phyloP scores from a whole-genome alignment of 1,140 invertebrate species.

The Papilio polyxenes region DNA sequence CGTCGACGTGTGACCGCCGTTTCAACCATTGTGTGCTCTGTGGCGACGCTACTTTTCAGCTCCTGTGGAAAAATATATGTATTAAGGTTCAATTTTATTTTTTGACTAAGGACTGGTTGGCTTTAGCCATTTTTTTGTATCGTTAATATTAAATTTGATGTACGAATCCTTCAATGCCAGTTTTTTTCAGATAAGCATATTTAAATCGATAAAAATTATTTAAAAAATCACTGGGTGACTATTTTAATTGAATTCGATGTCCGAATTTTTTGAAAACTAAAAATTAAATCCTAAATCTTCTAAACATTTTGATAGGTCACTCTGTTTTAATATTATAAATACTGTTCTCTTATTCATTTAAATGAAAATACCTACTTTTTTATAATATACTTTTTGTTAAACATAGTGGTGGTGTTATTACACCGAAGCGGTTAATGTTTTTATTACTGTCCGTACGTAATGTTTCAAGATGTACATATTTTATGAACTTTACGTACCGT shows the following conservation, averaged over 20 bases:
- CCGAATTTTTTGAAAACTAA: not conserved
- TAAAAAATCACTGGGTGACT: not conserved
- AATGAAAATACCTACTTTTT: no score
- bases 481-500: slow-evolving; percentile 28
- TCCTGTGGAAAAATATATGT: slow-evolving; percentile 24
- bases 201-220: not conserved
- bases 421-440: slow-evolving; percentile 15
- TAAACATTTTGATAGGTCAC: no score
- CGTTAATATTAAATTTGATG: no score
- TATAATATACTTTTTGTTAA: no score
- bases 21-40: slow-evolving; percentile 28
- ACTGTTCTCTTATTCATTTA: no score
- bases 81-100: not conserved
- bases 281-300: no score
- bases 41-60: slow-evolving; percentile 23
- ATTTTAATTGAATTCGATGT: not conserved
- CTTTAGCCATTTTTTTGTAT: no score
- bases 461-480: not conserved
- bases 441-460: not conserved
- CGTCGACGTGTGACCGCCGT: slow-evolving; percentile 60
- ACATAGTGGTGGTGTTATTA: not conserved
- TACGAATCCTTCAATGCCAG: no score
- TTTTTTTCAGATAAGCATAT: not conserved
- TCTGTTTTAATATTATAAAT: no score
- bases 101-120: not conserved